phyloP scores from a whole-genome alignment of 2,888 invertebrate genomes.

The Chydorus sphaericus region DNA sequence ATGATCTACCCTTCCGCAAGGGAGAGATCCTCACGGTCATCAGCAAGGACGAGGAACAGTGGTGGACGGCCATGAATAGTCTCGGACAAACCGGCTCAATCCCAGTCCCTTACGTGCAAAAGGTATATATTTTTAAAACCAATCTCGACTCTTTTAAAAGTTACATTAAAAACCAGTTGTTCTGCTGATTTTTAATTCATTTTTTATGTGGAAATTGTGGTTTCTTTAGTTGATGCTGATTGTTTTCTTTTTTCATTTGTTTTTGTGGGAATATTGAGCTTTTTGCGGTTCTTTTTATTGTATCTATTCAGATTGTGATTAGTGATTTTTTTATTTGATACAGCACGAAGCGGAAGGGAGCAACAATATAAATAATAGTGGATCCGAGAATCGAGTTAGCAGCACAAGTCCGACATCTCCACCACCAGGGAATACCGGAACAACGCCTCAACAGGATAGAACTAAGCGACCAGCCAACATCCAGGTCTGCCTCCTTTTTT shows the following conservation, averaged over 20 bases:
- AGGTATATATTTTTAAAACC: slow-evolving; percentile 25
- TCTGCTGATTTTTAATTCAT: background rate
- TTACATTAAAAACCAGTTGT: background rate
- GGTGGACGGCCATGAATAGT: slow-evolving; percentile 93
- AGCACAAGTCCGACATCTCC: background rate
- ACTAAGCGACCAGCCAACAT: slow-evolving; percentile 3
- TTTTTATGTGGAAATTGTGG: too few relatives aligned
- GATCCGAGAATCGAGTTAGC: too few relatives aligned
- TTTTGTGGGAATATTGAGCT: background rate
- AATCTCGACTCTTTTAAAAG: background rate
- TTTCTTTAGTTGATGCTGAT: too few relatives aligned
- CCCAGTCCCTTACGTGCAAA: slow-evolving; percentile 88
- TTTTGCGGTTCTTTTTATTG: background rate
- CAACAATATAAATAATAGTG: too few relatives aligned
- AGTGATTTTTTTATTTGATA: too few relatives aligned
- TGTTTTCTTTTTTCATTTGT: too few relatives aligned
- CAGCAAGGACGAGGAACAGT: slow-evolving; percentile 90
- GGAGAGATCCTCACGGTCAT: slow-evolving; percentile 85
- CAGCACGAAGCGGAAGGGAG: background rate
- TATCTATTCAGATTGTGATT: background rate
- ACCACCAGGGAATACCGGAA: too few relatives aligned
- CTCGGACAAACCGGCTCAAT: slow-evolving; percentile 80
- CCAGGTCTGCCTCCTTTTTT: background rate
- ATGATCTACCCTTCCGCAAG: slow-evolving; percentile 88
- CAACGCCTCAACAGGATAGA: background rate